A percentile compares a stretch with the other conserved stretches of the same genome.
Conservation (phyloP, 2,888 invertebrate genomes). For the Ypsolopha scabrella region DNA sequence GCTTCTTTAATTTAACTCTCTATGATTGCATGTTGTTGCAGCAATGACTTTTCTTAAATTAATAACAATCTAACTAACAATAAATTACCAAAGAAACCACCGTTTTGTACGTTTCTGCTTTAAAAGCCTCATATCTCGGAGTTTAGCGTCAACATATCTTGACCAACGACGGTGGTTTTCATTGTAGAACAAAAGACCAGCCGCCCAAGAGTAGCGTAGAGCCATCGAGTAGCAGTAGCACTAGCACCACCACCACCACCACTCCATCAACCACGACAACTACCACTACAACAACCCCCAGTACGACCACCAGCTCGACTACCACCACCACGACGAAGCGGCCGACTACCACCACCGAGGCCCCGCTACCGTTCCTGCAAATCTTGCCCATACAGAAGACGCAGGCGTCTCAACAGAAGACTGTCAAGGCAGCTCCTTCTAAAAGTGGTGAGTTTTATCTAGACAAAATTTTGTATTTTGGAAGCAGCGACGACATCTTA, state of each 20-base stretch:
- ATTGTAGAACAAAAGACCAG: conserved; percentile 37
- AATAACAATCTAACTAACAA: too few relatives aligned
- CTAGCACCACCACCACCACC: conserved; percentile 14
- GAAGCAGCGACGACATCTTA: too few relatives aligned
- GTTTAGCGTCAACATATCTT: background rate
- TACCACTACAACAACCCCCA: conserved; percentile 46
- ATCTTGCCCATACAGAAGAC: conserved; percentile 50
- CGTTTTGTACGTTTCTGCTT: too few relatives aligned
- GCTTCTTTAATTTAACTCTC: too few relatives aligned
- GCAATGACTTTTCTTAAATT: too few relatives aligned
- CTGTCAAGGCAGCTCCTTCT: conserved; percentile 11
- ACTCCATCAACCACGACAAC: conserved; percentile 36
- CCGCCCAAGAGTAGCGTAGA: conserved; percentile 32
- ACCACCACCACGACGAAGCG: conserved; percentile 36
- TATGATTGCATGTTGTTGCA: too few relatives aligned
- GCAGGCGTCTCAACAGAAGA: conserved; percentile 18
- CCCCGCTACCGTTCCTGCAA: conserved; percentile 49
- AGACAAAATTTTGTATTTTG: too few relatives aligned
- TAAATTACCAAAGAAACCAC: too few relatives aligned
- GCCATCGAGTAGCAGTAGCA: conserved; percentile 22
- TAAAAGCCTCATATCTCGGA: too few relatives aligned
- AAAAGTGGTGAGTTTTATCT: background rate
- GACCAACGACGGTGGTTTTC: conserved; percentile 16
- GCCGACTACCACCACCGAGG: conserved; percentile 29
- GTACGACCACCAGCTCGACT: conserved; percentile 49